Evolutionary conservation across 2,113 vertebrate genomes (phyloP).

Genomic region (Grammomys surdaster): DNA sequence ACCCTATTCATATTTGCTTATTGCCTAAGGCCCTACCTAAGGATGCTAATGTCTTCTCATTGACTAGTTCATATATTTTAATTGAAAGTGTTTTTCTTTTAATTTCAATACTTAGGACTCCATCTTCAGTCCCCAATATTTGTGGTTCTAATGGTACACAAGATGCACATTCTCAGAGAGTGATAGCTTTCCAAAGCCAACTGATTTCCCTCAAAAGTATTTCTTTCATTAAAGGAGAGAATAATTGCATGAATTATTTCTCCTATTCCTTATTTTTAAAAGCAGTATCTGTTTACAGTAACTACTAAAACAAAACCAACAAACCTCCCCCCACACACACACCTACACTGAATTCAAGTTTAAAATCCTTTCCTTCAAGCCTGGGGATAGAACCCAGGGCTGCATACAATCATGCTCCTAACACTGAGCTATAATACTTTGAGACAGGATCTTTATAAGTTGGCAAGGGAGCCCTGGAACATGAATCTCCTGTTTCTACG

Average conservation of each 20-base stretch:
- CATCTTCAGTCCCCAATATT: neutral
- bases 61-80: neutral
- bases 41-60: neutral
- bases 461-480: neutral
- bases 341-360: neutral
- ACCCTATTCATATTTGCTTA: neutral
- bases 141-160: neutral
- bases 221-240: constrained; percentile 24
- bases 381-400: neutral
- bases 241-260: constrained; percentile 4
- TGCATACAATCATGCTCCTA: too few relatives aligned
- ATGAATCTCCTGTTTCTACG: neutral
- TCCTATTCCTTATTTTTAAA: constrained; percentile 49
- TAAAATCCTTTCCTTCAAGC: neutral
- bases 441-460: neutral
- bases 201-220: neutral
- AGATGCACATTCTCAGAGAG: neutral
- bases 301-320: neutral
- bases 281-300: constrained; percentile 2
- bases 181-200: neutral
- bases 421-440: neutral
- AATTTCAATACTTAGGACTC: constrained; percentile 3
- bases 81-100: neutral
- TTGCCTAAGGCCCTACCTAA: neutral
- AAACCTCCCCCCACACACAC: too few relatives aligned